Evolutionary conservation across 2,113 vertebrate genomes (phyloP).

Genomic region (Larimichthys polyactis): DNA sequence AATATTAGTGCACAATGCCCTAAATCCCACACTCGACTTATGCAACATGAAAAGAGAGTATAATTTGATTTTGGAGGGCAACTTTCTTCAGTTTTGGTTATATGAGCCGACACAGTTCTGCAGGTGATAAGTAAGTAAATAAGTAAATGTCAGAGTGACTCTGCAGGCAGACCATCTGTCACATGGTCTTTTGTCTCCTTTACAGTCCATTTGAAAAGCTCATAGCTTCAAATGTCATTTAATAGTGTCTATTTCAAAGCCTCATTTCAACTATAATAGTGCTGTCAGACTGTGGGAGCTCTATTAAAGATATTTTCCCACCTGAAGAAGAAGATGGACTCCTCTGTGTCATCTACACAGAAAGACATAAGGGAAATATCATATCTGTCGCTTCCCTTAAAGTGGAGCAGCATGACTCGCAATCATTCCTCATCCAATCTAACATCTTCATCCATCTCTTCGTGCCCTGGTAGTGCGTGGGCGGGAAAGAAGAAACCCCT

Average conservation of each 20-base stretch:
- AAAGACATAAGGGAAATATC: conserved; percentile 60
- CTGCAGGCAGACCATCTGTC: conserved; percentile 44
- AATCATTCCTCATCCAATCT: conserved; percentile 53
- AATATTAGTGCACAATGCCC: too few relatives aligned
- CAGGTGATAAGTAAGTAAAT: conserved; percentile 14
- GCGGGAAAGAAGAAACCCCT: conserved; percentile 28
- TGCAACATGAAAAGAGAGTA: neutral
- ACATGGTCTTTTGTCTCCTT: conserved; percentile 56
- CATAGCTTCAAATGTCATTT: conserved; percentile 65
- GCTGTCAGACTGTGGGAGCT: conserved; percentile 40
- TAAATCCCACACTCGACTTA: neutral
- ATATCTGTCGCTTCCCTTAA: conserved; percentile 36
- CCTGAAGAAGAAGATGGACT: conserved; percentile 44
- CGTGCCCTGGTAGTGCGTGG: neutral
- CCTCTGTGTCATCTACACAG: conserved; percentile 44
- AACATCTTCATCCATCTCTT: conserved; percentile 51
- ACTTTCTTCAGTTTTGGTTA: conserved; percentile 2
- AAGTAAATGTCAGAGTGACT: conserved; percentile 49
- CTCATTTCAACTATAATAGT: conserved; percentile 57
- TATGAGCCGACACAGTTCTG: conserved; percentile 1
- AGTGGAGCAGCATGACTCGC: conserved; percentile 33
- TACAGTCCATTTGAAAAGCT: conserved; percentile 40
- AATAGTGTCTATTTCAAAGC: conserved; percentile 53
- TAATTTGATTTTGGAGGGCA: neutral
- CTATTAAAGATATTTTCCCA: conserved; percentile 55